These are phyloP conservation scores for Folsomia candida DNA, from an alignment of 2,888 invertebrate species.

Conservation along the genomic window DNA sequence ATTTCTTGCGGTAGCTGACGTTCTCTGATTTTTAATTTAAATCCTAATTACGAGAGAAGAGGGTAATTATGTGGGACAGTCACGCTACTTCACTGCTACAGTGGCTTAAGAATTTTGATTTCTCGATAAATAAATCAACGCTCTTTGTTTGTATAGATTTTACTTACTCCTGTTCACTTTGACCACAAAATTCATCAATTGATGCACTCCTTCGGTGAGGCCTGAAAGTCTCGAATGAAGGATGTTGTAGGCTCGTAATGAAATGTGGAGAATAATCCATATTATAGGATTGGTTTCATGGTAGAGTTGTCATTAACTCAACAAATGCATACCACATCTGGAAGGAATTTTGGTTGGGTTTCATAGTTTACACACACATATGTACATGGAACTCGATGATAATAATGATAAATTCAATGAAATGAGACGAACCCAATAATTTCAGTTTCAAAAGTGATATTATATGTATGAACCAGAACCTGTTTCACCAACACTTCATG, in stretches of 20 bases:
- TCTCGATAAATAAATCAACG: background rate
- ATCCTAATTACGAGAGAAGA: slow-evolving; percentile 11
- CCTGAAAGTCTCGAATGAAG: no score
- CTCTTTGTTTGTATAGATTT: no score
- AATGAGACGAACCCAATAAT: no score
- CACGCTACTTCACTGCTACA: background rate
- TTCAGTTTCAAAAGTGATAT: no score
- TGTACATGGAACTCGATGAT: background rate
- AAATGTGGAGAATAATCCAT: no score
- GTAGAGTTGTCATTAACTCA: background rate
- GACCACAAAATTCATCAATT: no score
- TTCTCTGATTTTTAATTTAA: background rate
- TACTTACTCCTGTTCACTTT: no score
- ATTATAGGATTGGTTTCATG: no score
- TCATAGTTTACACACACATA: no score
- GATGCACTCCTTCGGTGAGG: no score
- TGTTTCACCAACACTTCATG: background rate
- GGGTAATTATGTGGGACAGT: slow-evolving; percentile 10
- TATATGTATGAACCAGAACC: background rate
- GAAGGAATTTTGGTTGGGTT: background rate
- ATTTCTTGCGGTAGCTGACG: background rate
- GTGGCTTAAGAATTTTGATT: background rate
- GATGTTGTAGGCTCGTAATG: no score
- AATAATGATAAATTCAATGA: background rate
- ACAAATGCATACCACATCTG: no score